Conservation (phyloP, 2,888 invertebrate genomes). For the Erannis defoliaria region DNA sequence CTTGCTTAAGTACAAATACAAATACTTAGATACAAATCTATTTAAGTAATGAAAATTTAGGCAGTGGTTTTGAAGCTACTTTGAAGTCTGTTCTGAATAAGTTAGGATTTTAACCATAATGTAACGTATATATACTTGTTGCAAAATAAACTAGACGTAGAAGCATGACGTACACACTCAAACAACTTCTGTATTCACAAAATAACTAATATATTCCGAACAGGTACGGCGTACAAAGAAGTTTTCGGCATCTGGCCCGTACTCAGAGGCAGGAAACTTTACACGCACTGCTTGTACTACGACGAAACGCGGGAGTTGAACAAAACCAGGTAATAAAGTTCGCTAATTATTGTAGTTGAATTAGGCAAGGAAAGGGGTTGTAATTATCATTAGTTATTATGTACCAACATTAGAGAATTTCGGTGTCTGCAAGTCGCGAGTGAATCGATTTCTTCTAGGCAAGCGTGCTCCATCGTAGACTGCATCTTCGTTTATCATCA, state of each 20-base stretch:
- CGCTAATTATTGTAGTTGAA: slow-evolving; percentile 17
- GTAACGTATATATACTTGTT: too few species aligned
- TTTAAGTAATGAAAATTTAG: too few species aligned
- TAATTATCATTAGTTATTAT: background rate
- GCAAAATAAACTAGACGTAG: background rate
- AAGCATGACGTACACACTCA: background rate
- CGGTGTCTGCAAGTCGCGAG: too few species aligned
- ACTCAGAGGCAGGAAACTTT: slow-evolving; percentile 43
- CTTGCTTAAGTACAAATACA: background rate
- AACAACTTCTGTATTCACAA: slow-evolving; percentile 7
- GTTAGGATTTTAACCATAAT: too few species aligned
- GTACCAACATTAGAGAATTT: background rate
- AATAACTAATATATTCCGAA: slow-evolving; percentile 39
- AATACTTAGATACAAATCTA: too few species aligned
- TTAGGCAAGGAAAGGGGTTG: slow-evolving; percentile 6
- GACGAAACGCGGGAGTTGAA: slow-evolving; percentile 40
- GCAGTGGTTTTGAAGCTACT: too few species aligned
- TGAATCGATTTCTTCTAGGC: too few species aligned
- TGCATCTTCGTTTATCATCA: too few species aligned
- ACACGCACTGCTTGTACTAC: slow-evolving; percentile 51
- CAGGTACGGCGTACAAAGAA: slow-evolving; percentile 52
- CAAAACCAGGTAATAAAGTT: slow-evolving; percentile 44
- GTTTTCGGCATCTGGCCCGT: slow-evolving; percentile 47
- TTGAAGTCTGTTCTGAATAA: too few species aligned
- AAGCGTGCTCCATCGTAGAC: too few species aligned